Conservation (phyloP, 2,888 invertebrate genomes). For the Phyto melanocephala region DNA sequence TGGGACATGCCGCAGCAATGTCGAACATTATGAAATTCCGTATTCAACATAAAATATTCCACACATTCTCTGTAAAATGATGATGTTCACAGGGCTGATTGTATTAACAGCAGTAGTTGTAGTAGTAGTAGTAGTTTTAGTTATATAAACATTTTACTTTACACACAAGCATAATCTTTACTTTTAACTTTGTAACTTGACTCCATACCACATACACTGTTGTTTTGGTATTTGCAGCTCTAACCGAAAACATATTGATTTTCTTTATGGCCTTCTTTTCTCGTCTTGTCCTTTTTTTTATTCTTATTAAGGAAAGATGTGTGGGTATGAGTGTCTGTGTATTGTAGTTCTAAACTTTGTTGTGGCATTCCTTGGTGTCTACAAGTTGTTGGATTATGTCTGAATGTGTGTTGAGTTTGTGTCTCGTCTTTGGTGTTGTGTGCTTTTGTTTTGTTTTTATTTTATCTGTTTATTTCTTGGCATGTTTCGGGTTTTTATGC, state of each 20-base stretch:
- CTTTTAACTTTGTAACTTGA: not conserved
- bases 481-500: slow-evolving; percentile 44
- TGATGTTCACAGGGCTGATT: slow-evolving; percentile 34
- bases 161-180: not conserved
- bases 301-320: slow-evolving; percentile 6
- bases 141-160: slow-evolving; percentile 44
- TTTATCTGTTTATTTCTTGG: slow-evolving; percentile 34
- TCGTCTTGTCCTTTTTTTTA: slow-evolving; percentile 22
- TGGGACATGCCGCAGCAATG: slow-evolving; percentile 71
- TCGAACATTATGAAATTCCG: slow-evolving; percentile 60
- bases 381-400: slow-evolving; percentile 48
- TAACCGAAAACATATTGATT: slow-evolving; percentile 70
- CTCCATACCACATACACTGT: not conserved
- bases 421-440: slow-evolving; percentile 12
- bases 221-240: slow-evolving; percentile 10
- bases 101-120: not conserved
- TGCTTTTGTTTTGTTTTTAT: slow-evolving; percentile 16
- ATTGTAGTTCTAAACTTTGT: slow-evolving; percentile 59
- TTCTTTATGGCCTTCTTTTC: slow-evolving; percentile 65
- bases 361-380: slow-evolving; percentile 62
- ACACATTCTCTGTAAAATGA: slow-evolving; percentile 34
- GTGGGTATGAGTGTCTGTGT: slow-evolving; percentile 17
- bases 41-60: slow-evolving; percentile 57
- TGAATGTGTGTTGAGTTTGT: not conserved
- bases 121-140: slow-evolving; percentile 9